Evolutionary conservation across 2,888 invertebrate genomes (phyloP), one percentile per base, ranked within the genome.

Genomic region (Xestia ashworthii): DNA sequence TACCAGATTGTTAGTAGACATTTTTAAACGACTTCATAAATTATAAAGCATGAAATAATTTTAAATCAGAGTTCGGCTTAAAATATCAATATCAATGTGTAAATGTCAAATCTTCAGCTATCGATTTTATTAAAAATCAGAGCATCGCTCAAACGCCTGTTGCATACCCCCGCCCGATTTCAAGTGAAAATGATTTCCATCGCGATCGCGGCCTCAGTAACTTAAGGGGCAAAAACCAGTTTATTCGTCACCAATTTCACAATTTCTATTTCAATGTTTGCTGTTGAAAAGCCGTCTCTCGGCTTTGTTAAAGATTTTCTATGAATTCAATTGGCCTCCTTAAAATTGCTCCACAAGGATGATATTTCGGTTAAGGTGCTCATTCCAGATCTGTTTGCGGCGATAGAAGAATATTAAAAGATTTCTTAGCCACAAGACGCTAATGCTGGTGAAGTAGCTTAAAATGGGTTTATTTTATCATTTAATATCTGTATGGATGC

Each of bases 141-240:
- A 16, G 3, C 4, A 53, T 41, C 22, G n/a, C 48, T 69, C 3
- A 32, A 44, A 38, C 88, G 88, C 88, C 83, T 19, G 11, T 77
- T 88, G 48, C 81, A 62, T 32, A 32, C 53, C 90, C 89, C 60
- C 70, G 74, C 88, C 87, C 71, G 50, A 82, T 88, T 71, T 80
- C 82, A 87, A 90, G 89, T 91, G 92, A 92, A 93, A 93, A 93
- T 93, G 87, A 92, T 92, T 93, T 93, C 90, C 89, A 90, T 92
- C 89, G 87, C 89, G 82, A 92, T 92, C 88, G 88, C 85, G 89
- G 82, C 87, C 88, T 89, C 88, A 87, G 85, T 85, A 92, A 92
- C 91, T 93, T 90, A 90, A 48, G 88, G 88, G 80, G 87, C 92
- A 90, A 90, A 91, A 91, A 92, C 92, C 91, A 90, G 90, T 92